Evolutionary conservation across 2,797 vertebrate genomes (phyloP), one percentile per base, ranked within the genome.

Genomic region (Sciurus carolinensis): DNA sequence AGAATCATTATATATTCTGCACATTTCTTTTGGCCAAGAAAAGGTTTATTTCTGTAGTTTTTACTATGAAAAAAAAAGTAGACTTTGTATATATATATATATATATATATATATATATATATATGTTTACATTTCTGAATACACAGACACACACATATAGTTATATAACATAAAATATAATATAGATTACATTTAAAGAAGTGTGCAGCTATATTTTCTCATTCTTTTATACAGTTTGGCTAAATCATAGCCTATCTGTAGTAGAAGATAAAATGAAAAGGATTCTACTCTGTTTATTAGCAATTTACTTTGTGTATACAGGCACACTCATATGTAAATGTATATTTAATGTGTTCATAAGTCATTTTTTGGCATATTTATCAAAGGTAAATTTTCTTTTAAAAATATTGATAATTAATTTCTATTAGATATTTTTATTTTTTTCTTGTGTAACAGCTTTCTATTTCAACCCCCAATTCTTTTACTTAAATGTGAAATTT

Each of bases 401-500:
- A 96, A 93, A 96, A 95, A 91, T 93, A 88, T 77, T 96, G 66
- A 94, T 97, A 71, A 90, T 88, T 88, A 91, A 79, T 80, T 96
- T 91, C 81, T 84, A 62, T 69, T 93, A 95, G 89, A 42, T 77
- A 87, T 64, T 82, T 86, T 82, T 88, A 22, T 81, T 96, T 93
- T 88, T 80, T 36, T 36, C 24, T 77, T 26, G 6, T 81, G 52
- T 93, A 86, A 92, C 72, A 86, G 42, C 24, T 95, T 97, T 87
- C 67, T 91, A 88, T 95, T 91, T 96, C 88, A 95, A 50, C 62
- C 22, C 2, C 12, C 87, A 64, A 33, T 95, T 88, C 71, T 82
- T 95, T 92, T 66, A 94, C 81, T 95, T 92, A 95, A 96, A 83
- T 57, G 36, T 89, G 69, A 94, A 96, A 93, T 97, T 95, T 95